These are phyloP conservation scores for Dryas iulia DNA, from an alignment of 1,140 invertebrate species.

Conservation along the genomic window DNA sequence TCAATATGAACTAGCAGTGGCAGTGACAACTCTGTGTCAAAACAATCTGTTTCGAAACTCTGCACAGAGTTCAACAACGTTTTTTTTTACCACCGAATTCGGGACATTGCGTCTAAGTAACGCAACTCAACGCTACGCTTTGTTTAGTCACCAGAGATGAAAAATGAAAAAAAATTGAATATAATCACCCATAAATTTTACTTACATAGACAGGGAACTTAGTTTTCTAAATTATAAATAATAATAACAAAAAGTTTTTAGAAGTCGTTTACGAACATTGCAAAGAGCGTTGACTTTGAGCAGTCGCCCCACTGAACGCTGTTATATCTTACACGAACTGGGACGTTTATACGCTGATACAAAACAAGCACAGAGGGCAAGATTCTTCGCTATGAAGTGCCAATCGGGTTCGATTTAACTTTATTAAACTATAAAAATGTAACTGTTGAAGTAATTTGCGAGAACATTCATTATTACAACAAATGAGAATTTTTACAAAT, in stretches of 20 bases:
- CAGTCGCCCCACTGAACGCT: constrained; percentile 53
- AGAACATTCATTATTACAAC: background rate
- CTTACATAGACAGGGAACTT: no score
- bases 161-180: no score
- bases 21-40: no score
- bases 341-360: constrained; percentile 54
- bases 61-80: no score
- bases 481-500: background rate
- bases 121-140: no score
- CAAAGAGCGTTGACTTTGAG: constrained; percentile 50
- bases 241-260: constrained; percentile 23
- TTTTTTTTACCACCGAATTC: no score
- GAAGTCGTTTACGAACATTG: constrained; percentile 52
- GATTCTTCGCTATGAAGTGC: constrained; percentile 60
- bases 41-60: no score
- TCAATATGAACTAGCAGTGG: no score
- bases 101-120: no score
- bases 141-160: no score
- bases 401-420: constrained; percentile 48
- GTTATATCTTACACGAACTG: constrained; percentile 64
- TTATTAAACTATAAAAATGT: background rate
- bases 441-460: background rate
- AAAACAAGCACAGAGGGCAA: constrained; percentile 53
- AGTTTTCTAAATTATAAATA: no score
- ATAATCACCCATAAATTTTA: no score